phyloP scores from a whole-genome alignment of 2,797 vertebrate species.

The Sibirionetta formosa region DNA sequence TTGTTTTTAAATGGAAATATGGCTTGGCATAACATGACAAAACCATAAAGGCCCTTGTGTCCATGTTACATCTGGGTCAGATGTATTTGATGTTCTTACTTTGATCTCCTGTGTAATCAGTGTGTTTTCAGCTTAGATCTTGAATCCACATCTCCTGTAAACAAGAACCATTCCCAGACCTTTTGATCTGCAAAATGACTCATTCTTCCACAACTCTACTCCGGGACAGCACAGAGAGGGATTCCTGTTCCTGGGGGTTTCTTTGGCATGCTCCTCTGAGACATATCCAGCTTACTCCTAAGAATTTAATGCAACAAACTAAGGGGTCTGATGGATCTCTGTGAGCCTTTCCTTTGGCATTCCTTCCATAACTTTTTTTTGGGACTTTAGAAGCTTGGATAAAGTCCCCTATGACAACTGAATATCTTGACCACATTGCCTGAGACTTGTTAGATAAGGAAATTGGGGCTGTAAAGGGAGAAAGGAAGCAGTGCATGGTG shows the following conservation, averaged over 20 bases:
- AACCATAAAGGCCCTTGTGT: slow-evolving; percentile 38
- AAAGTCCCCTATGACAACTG: neutral
- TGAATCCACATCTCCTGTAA: slow-evolving; percentile 79
- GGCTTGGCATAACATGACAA: slow-evolving; percentile 67
- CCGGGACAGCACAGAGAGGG: slow-evolving; percentile 20
- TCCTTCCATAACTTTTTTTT: neutral
- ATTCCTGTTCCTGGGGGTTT: slow-evolving; percentile 19
- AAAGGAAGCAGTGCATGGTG: neutral
- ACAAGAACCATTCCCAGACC: slow-evolving; percentile 72
- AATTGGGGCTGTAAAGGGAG: neutral
- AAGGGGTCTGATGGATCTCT: neutral
- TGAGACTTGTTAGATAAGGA: neutral
- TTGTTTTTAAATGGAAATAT: slow-evolving; percentile 74
- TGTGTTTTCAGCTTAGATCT: slow-evolving; percentile 82
- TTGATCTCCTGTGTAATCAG: slow-evolving; percentile 84
- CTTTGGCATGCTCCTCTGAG: neutral
- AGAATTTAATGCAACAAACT: neutral
- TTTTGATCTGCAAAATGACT: slow-evolving; percentile 85
- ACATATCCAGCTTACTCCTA: neutral
- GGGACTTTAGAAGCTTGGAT: neutral
- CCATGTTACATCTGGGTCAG: slow-evolving; percentile 76
- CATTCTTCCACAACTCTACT: slow-evolving; percentile 59
- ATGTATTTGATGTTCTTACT: slow-evolving; percentile 83
- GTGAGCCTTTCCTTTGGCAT: neutral
- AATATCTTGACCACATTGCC: neutral